Conservation (phyloP, 2,888 invertebrate genomes). For the Napeogenes sylphis region DNA sequence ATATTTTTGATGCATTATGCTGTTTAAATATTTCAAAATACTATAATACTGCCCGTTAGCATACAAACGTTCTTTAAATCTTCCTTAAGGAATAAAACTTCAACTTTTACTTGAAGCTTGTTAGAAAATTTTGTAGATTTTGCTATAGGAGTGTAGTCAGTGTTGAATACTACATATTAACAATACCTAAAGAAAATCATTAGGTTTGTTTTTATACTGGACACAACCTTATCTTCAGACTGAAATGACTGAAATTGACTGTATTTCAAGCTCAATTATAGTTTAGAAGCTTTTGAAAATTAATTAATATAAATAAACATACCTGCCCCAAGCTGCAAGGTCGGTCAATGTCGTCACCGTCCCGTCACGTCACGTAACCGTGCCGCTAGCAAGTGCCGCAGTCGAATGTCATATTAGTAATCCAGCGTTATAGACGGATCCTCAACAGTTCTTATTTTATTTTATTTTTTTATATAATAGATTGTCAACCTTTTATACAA, state of each 20-base stretch:
- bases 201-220: no score
- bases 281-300: constrained; percentile 10
- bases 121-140: no score
- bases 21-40: no score
- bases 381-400: constrained; percentile 55
- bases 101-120: no score
- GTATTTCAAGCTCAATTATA: not conserved
- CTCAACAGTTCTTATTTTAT: constrained; percentile 46
- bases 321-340: constrained; percentile 35
- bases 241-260: not conserved
- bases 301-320: constrained; percentile 26
- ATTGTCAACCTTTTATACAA: constrained; percentile 6
- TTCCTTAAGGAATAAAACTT: no score
- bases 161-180: no score
- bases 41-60: no score
- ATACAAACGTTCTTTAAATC: no score
- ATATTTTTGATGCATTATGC: no score
- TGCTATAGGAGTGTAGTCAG: no score
- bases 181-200: no score
- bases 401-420: constrained; percentile 68
- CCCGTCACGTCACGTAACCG: constrained; percentile 41
- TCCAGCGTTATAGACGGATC: constrained; percentile 46
- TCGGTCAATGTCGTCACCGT: constrained; percentile 42
- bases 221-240: no score
- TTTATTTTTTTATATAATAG: not conserved